These are phyloP conservation scores for Periplaneta americana DNA, from an alignment of 1,140 invertebrate genomes.

Conservation along the genomic window DNA sequence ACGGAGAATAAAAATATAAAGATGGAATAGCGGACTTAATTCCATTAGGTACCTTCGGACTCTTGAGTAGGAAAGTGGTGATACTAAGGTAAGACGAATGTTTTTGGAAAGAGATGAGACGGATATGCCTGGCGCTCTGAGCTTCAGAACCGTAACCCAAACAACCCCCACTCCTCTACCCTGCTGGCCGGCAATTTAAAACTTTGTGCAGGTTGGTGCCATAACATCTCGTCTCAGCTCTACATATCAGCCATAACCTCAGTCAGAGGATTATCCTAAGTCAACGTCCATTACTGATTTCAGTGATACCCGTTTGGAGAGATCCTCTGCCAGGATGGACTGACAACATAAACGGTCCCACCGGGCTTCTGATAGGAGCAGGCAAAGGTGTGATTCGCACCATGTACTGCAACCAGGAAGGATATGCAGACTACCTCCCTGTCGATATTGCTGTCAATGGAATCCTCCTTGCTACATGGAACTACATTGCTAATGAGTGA, in stretches of 20 bases:
- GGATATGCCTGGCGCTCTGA: no score
- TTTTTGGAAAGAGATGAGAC: no score
- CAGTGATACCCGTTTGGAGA: slow-evolving; percentile 72
- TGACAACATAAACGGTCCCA: slow-evolving; percentile 88
- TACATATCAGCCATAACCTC: background rate
- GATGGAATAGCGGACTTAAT: no score
- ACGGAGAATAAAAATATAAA: no score
- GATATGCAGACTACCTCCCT: slow-evolving; percentile 80
- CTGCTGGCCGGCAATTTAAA: no score
- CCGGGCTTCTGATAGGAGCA: slow-evolving; percentile 66
- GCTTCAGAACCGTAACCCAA: no score
- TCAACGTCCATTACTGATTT: background rate
- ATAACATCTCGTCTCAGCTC: no score
- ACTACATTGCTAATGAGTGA: slow-evolving; percentile 38
- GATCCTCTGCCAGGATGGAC: slow-evolving; percentile 86
- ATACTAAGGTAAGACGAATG: no score
- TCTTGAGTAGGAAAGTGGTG: no score
- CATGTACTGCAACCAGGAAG: slow-evolving; percentile 72
- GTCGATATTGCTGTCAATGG: slow-evolving; percentile 73
- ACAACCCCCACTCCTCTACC: no score
- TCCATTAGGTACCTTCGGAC: no score
- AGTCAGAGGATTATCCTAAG: background rate
- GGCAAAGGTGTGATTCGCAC: slow-evolving; percentile 82
- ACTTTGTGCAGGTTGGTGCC: no score
- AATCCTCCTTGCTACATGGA: slow-evolving; percentile 57